These are phyloP conservation scores for Polymixis lichenea DNA, from an alignment of 2,888 invertebrate genomes.

Conservation along the genomic window DNA sequence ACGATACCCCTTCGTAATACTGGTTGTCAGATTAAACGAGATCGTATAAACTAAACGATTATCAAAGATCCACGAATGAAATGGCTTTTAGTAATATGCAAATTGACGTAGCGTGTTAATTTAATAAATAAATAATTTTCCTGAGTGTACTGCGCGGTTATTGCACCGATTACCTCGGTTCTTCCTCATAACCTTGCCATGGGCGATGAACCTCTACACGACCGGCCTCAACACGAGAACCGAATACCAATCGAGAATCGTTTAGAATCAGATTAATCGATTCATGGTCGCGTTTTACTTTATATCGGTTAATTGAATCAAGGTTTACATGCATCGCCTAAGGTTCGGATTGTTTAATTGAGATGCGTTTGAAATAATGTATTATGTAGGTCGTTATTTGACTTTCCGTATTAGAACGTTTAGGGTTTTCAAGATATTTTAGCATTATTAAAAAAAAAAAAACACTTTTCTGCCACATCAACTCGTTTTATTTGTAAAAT, in stretches of 20 bases:
- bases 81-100: too few species aligned
- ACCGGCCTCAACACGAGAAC: slow-evolving; percentile 54
- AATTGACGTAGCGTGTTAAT: neutral
- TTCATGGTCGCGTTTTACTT: slow-evolving; percentile 53
- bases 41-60: too few species aligned
- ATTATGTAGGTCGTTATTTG: neutral
- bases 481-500: too few species aligned
- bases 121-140: neutral
- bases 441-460: too few species aligned
- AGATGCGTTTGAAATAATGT: slow-evolving; percentile 4
- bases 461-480: too few species aligned
- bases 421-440: neutral
- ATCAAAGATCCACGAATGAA: too few species aligned
- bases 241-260: slow-evolving; percentile 62
- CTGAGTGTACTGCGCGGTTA: slow-evolving; percentile 36
- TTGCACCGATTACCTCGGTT: slow-evolving; percentile 57
- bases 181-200: slow-evolving; percentile 61
- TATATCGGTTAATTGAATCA: slow-evolving; percentile 46
- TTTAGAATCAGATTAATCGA: slow-evolving; percentile 61
- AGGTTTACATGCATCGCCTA: slow-evolving; percentile 33
- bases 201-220: slow-evolving; percentile 60
- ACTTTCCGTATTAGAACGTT: neutral
- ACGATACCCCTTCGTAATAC: too few species aligned
- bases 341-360: neutral
- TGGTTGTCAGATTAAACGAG: too few species aligned